Evolutionary conservation across 2,797 vertebrate genomes (phyloP), one percentile per base, ranked within the genome.

Genomic region (Muscicapa striata): DNA sequence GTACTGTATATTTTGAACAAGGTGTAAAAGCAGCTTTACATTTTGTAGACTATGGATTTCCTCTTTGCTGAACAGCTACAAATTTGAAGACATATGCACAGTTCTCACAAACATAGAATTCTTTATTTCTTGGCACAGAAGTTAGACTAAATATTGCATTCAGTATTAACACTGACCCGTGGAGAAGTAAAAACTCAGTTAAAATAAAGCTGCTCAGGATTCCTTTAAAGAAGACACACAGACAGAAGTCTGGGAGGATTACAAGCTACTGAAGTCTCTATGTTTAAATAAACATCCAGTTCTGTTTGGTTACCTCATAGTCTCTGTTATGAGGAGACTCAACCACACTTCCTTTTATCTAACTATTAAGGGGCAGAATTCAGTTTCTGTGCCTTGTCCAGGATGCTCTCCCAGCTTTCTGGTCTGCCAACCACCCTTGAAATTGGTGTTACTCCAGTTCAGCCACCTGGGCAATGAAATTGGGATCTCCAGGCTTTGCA

Each of bases 61-160:
- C 80, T 86, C 17, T 75, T 74, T 90, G 51, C 64, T 88, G 62
- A 88, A 40, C 45, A 40, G 41, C 49, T 78, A 45, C 58, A 74
- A 36, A 64, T 72, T 43, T 40, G 46, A 87, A 87, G 64, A 32
- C 15, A 45, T 30, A 11, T 67, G 16, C 24, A 61, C 29, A 52
- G 51, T 13, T 46, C 12, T 13, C 15, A 49, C 41, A 75, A 48
- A 32, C 20, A 57, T 15, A 40, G 46, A 80, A 63, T 70, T 88
- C 73, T 93, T 84, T 40, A 32, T 74, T 89, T 80, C 52, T 48
- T 81, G 69, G 49, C 54, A 51, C 27, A 13, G 13, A 41, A 34
- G 4, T 88, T 24, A 61, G 76, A 52, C 64, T 61, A 91, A 93
- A 64, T 45, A 64, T 5, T 81, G 7, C 13, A 26, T 85, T 88